phyloP scores from a whole-genome alignment of 2,113 vertebrate species.

The Numida meleagris region DNA sequence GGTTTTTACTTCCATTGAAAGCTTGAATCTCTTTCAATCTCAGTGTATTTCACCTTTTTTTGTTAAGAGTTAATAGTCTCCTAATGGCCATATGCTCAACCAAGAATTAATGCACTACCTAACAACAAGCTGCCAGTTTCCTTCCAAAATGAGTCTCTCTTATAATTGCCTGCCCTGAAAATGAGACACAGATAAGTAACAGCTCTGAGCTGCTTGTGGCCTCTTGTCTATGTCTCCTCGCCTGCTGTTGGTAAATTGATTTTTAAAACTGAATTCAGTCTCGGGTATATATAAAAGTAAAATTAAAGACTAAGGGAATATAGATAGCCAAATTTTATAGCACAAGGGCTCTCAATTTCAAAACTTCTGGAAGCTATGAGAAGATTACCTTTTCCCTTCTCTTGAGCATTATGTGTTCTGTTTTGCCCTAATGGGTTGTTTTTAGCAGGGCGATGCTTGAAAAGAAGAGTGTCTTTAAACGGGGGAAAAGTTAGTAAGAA shows the following conservation, averaged over 20 bases:
- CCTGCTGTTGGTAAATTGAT: not conserved
- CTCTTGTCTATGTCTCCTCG: not conserved
- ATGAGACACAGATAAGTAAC: not conserved
- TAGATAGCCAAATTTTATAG: not conserved
- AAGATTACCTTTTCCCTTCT: not conserved
- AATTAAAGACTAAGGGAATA: not conserved
- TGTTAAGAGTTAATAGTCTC: not conserved
- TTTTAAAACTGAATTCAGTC: not conserved
- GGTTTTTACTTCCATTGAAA: not conserved
- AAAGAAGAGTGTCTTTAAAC: not conserved
- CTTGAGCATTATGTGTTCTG: rapidly evolving
- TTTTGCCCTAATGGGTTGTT: not conserved
- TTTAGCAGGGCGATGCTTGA: not conserved
- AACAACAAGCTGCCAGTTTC: not conserved
- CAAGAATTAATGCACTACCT: not conserved
- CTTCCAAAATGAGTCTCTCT: not conserved
- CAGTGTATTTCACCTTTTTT: not conserved
- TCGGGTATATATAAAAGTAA: not conserved
- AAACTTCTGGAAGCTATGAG: not conserved
- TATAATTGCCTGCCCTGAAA: not conserved
- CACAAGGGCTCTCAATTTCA: not conserved
- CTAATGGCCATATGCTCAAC: not conserved
- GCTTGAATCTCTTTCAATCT: not conserved
- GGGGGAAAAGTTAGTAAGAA: not conserved
- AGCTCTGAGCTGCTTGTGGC: not conserved